phyloP scores from a whole-genome alignment of 2,888 invertebrate genomes.

The Dichetophora obliterata region DNA sequence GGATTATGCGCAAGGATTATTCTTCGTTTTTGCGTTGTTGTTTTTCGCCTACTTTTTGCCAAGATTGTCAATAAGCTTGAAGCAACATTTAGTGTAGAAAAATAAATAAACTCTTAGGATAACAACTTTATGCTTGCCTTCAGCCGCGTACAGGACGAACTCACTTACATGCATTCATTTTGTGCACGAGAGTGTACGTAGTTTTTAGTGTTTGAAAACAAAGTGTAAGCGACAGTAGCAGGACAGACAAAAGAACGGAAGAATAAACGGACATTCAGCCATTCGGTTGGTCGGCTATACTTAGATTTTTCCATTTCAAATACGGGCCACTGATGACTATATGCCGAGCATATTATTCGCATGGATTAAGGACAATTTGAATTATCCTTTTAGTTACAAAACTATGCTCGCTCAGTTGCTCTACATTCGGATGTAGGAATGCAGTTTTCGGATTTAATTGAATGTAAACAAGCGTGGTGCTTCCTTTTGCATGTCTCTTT shows the following conservation, averaged over 20 bases:
- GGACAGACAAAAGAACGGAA: constrained; percentile 4
- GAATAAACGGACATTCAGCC: not conserved
- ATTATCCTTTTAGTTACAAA: constrained; percentile 37
- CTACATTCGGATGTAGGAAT: constrained; percentile 33
- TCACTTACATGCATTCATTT: not conserved
- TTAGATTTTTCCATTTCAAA: constrained; percentile 16
- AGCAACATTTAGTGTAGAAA: constrained; percentile 33
- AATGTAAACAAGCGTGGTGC: constrained; percentile 37
- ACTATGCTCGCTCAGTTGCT: constrained; percentile 30
- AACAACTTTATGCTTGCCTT: constrained; percentile 31
- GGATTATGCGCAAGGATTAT: constrained; percentile 35
- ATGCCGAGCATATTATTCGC: constrained; percentile 30
- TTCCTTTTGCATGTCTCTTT: not conserved
- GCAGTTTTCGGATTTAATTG: constrained; percentile 40
- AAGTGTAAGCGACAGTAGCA: constrained; percentile 8
- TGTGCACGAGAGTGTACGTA: not conserved
- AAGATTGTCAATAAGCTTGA: constrained; percentile 36
- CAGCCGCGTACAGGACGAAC: constrained; percentile 26
- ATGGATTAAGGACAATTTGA: constrained; percentile 42
- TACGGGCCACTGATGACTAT: constrained; percentile 42
- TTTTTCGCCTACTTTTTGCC: constrained; percentile 35
- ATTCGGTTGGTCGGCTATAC: not conserved
- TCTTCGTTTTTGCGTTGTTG: constrained; percentile 35
- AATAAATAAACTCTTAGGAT: constrained; percentile 9
- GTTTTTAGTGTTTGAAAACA: not conserved